Evolutionary conservation across 92 coral and sea anemone species (phyloP), one percentile per base, ranked within the genome.

Genomic region (Palythoa caribaeorum): DNA sequence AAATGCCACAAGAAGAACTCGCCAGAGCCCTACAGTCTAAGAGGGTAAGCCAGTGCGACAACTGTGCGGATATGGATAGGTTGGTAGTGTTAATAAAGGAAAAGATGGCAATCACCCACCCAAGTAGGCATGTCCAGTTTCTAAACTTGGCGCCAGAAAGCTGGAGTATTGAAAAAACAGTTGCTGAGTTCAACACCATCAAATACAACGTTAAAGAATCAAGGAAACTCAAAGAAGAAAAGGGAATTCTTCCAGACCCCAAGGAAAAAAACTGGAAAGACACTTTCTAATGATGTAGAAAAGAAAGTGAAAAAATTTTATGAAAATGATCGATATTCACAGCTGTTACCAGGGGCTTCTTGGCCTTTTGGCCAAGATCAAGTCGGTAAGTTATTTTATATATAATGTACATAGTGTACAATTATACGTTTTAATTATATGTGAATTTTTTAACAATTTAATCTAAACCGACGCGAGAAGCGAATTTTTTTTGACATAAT

Each of bases 121-220:
- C 6, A 44, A 44, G 65, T 57, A 70, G 44, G 35, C 44, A 70
- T 44, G 13, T 63, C 35, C 74, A 35, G 74, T 47, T 70, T 9
- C 13, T 10, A 70, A 70, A 44, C 35, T 81, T 85, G 21, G 77
- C 88, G 21, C 81, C 73, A 65, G 88, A 85, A 57, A 71, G 55
- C 8, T 85, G 69, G 88, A 71, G 69, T 28, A 15, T 57, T n/a
- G 51, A 48, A 72, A 35, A 48, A 38, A 39, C 88, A 44, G 88
- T 81, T 4, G 44, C 73, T 5, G 59, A 71, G 21, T 85, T 84
- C 37, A 36, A 36, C 88, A 15, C 73, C 75, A 85, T 17, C 35
- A 66, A 73, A 3, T 40, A 78, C 65, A 68, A 17, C 20, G 88
- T 72, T 20, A 73, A 81, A 53, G 51, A 85, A 55, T 65, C 73